Base-by-base conservation (phyloP, 1,140 invertebrate genomes). In the Zaprionus nigranus region DNA sequence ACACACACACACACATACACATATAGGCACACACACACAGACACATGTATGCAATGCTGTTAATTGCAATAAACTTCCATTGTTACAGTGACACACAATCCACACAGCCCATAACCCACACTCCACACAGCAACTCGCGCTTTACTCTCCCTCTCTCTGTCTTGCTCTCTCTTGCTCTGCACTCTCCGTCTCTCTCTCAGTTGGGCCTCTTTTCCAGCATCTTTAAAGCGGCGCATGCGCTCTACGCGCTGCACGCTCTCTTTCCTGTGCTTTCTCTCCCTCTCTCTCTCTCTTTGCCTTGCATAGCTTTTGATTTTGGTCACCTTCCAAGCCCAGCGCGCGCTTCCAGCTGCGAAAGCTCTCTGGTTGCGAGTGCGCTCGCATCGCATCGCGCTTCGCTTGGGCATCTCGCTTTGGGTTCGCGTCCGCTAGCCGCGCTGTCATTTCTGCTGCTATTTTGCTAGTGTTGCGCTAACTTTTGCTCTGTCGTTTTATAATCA, bases 401-500 rank as follows among this genome's bases (percentile, higher is more conserved):
- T 38, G 36, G 36, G 36, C 40, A 17, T 17, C 38, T 54, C 56
- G 75, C 66, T 65, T 64, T 36, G 56, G 73, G 78, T 82, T 69
- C 78, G 79, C 81, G 30, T 75, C 82, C 78, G 82, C 82, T 86
- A 78, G 78, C 83, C 81, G 85, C 84, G 81, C 84, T 76, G 70
- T 79, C 81, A 83, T 78, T 79, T 66, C 76, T 87, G 79, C 81
- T 85, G 85, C 78, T 81, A 80, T 88, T 84, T 86, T 85, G 82
- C 84, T 88, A 82, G 83, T 82, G 85, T 83, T 84, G 81, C 84
- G 81, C 81, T 84, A 88, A 88, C 85, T 88, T 90, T 82, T 85
- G 83, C 83, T 88, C 84, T 87, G 83, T 87, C 84, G 84, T 87
- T 87, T 90, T 90, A 90, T 90, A 90, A 90, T 90, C 85, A 90